These are phyloP conservation scores for Aurelia sp. DNA, from an alignment of 30 jellyfish, hydroid and myxozoan species.

Conservation along the genomic window DNA sequence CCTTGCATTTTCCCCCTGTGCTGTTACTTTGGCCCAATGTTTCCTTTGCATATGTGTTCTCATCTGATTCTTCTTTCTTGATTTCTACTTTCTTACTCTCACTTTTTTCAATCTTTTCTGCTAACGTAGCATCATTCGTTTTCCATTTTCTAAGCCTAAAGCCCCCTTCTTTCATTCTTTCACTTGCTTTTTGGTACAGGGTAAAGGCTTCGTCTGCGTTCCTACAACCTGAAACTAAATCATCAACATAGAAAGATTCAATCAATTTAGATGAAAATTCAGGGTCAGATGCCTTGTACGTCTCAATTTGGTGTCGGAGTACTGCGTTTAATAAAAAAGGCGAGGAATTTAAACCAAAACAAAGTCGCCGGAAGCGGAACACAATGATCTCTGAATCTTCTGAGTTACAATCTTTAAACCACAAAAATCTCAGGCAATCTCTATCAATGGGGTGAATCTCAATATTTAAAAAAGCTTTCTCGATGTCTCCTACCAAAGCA, in stretches of 20 bases:
- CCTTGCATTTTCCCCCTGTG: slow-evolving; percentile 10
- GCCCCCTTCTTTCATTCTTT: slow-evolving; percentile 26
- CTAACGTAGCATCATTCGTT: background rate
- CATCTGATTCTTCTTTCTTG: background rate
- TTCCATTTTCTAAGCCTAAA: slow-evolving; percentile 50
- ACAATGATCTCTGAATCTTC: slow-evolving; percentile 14
- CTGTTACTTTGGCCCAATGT: background rate
- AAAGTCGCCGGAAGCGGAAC: slow-evolving; percentile 6
- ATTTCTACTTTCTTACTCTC: background rate
- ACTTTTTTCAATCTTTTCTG: background rate
- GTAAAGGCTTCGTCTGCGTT: slow-evolving; percentile 21
- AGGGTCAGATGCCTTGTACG: slow-evolving; percentile 28
- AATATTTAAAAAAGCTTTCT: slow-evolving; percentile 40
- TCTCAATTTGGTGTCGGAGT: slow-evolving; percentile 19
- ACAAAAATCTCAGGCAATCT: slow-evolving; percentile 63
- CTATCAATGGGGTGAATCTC: slow-evolving; percentile 50
- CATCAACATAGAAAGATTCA: slow-evolving; percentile 18
- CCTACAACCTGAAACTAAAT: slow-evolving; percentile 34
- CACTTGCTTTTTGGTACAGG: slow-evolving; percentile 38
- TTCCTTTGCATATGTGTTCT: slow-evolving; percentile 2
- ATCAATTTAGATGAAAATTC: background rate
- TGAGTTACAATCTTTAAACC: slow-evolving; percentile 4
- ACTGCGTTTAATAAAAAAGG: slow-evolving; percentile 30
- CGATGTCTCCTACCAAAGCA: slow-evolving; percentile 40
- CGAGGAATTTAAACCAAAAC: background rate